Conservation (phyloP, 2,113 vertebrate genomes). For the Megaleporinus macrocephalus region DNA sequence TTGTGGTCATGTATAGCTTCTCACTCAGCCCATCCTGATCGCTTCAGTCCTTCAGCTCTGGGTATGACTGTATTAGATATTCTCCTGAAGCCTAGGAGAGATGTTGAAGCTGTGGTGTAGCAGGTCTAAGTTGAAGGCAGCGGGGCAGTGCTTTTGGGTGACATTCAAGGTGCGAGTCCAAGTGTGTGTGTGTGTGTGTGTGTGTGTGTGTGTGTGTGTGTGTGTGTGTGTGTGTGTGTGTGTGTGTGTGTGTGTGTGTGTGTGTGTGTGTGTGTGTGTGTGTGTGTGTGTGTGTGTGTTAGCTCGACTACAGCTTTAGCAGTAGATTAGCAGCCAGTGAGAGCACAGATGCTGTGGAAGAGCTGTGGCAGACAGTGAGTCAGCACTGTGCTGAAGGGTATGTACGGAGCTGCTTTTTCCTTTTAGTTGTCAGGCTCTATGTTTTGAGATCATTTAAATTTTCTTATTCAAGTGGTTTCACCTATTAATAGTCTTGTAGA, state of each 20-base stretch:
- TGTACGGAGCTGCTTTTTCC: slow-evolving; percentile 18
- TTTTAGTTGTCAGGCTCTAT: neutral
- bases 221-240: slow-evolving; percentile 22
- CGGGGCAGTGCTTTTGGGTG: slow-evolving; percentile 1
- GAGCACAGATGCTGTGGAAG: neutral
- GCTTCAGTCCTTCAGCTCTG: neutral
- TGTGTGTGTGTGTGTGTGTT: slow-evolving; percentile 39
- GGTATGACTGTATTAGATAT: neutral
- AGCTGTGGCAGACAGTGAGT: slow-evolving; percentile 10
- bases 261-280: slow-evolving; percentile 7
- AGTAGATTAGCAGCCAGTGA: slow-evolving; percentile 41
- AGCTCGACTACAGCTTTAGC: neutral
- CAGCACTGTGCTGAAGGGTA: neutral
- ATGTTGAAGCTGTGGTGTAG: neutral
- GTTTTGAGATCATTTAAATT: neutral
- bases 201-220: slow-evolving; percentile 22
- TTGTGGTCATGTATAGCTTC: neutral
- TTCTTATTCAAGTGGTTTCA: no score
- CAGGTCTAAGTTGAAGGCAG: neutral
- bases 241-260: slow-evolving; percentile 22
- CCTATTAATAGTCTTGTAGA: no score
- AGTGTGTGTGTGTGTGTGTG: slow-evolving; percentile 37
- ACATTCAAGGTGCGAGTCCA: neutral
- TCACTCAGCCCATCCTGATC: neutral
- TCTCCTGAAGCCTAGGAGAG: neutral